A percentile compares a stretch with the other conserved stretches of the same genome.
Evolutionary conservation across 2,113 vertebrate genomes (phyloP).

Genomic region (Rhodinocichla rosea): DNA sequence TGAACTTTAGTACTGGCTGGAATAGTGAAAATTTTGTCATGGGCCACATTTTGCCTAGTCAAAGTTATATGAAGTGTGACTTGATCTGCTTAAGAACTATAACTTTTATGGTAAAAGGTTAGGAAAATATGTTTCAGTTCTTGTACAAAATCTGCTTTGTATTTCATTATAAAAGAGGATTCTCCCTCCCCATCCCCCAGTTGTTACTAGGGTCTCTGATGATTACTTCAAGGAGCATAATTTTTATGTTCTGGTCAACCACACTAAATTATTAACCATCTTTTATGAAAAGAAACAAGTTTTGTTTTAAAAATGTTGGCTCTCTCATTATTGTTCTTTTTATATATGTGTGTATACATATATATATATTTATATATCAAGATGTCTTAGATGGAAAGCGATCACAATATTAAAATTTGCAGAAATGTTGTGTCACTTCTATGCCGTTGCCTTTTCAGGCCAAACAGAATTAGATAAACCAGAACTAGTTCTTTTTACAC

Average conservation of each 20-base stretch:
- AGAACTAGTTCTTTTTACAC: not conserved
- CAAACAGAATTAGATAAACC: not conserved
- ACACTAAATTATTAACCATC: not conserved
- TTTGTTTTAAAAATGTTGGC: not conserved
- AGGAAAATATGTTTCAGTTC: not conserved
- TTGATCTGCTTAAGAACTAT: not conserved
- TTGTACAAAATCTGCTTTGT: not conserved
- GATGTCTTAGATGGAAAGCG: not conserved
- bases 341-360: too few species aligned
- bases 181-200: fast-evolving
- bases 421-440: not conserved
- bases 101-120: not conserved
- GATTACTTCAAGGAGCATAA: not conserved
- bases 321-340: not conserved
- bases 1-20: not conserved
- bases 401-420: not conserved
- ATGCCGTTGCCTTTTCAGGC: not conserved
- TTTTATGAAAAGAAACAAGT: not conserved
- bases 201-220: not conserved
- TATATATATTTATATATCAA: not conserved
- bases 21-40: not conserved
- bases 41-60: not conserved
- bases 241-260: not conserved
- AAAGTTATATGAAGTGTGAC: not conserved
- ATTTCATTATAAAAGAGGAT: not conserved